Base-by-base conservation (phyloP, 2,113 vertebrate species). In the Megaceryle maxima region DNA sequence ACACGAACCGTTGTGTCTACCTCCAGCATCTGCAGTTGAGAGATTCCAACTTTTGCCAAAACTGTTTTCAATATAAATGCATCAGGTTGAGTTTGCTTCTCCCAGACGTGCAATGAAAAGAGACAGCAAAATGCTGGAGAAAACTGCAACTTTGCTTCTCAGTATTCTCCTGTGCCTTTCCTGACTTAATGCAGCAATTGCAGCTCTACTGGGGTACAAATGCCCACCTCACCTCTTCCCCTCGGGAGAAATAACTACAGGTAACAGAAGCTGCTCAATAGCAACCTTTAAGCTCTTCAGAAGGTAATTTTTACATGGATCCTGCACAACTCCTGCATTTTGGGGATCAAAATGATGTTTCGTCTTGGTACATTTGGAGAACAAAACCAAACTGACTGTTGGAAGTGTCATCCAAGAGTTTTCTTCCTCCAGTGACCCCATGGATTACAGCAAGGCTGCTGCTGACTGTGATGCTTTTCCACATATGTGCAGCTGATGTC, bases 31-130 rank as follows among this genome's bases (percentile, higher is more conserved):
- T 94, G 74, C 78, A 84, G 35, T 4, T 84, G 76, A 85, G 63
- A 88, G 37, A 39, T 41, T 76, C 83, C 70, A 92, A 73, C 66
- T 92, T 25, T 79, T 60, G 25, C 69, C 67, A 76, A 87, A 88
- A 89, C 25, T 56, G 57, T 57, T 96, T 94, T 87, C 48, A 88
- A 25, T 81, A 81, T 35, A 88, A 90, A 90, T 50, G 28, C 37
- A 92, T 94, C 77, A 72, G 67, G 41, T 43, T 57, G 79, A 92
- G n/a, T 95, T 94, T 92, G 75, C 50, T 89, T 79, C 69, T 92
- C 26, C 48, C 63, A 87, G 53, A 76, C 15, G 26, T 46, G 70
- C 48, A 63, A 79, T 51, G 70, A 88, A 53, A 26, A 12, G 17
- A 73, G 66, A 59, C 41, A 55, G 48, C 10, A 82, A 84, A 87